phyloP scores from a whole-genome alignment of 2,888 invertebrate species.

The Scaptomyza caliginosa region DNA sequence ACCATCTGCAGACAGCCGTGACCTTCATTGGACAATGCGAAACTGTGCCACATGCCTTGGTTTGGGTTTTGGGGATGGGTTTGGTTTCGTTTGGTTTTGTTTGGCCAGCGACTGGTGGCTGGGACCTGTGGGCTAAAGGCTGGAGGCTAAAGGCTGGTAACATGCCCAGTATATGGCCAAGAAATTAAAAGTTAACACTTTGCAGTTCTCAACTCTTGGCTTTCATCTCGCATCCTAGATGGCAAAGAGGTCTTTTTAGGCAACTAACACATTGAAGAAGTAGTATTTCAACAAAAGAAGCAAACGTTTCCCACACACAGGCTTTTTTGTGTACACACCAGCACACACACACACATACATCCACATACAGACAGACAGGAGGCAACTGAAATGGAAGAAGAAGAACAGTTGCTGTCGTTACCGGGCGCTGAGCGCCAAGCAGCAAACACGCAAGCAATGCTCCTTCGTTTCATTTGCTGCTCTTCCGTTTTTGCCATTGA shows the following conservation, averaged over 20 bases:
- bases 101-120: neutral
- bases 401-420: neutral
- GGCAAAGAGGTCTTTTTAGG: slow-evolving; percentile 24
- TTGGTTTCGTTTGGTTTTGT: too few relatives aligned
- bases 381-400: neutral
- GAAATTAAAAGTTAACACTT: slow-evolving; percentile 3
- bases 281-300: slow-evolving; percentile 19
- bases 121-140: neutral
- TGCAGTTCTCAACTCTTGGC: neutral
- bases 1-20: slow-evolving; percentile 43
- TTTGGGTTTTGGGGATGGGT: neutral
- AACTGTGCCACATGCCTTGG: slow-evolving; percentile 55
- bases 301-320: slow-evolving; percentile 28
- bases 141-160: neutral
- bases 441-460: neutral
- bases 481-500: neutral
- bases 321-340: neutral
- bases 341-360: slow-evolving; percentile 7
- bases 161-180: neutral
- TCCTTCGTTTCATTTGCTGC: neutral
- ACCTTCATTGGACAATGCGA: slow-evolving; percentile 55
- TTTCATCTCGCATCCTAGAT: slow-evolving; percentile 8
- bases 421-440: neutral
- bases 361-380: neutral
- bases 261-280: slow-evolving; percentile 39